A percentile compares a stretch with the other conserved stretches of the same genome.
Conservation (phyloP, 1,140 invertebrate species). For the Camponotus floridanus region DNA sequence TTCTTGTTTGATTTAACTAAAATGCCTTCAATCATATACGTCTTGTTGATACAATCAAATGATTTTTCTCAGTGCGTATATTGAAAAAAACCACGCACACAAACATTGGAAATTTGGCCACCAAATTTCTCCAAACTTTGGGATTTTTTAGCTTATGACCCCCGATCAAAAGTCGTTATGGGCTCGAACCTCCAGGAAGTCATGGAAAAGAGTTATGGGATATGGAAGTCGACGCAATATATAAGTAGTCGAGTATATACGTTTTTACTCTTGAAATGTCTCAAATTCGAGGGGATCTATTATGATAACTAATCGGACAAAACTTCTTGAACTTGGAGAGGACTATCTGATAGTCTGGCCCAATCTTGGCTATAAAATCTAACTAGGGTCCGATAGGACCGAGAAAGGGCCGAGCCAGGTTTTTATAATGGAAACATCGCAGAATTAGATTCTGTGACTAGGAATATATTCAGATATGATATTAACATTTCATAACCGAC, state of each 20-base stretch:
- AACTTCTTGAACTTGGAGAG: neutral
- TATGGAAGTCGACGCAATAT: conserved; percentile 17
- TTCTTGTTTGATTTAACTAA: too few relatives aligned
- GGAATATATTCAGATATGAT: conserved; percentile 14
- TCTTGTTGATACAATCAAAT: too few relatives aligned
- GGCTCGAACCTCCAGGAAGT: too few relatives aligned
- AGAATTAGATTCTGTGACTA: too few relatives aligned
- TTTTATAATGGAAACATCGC: too few relatives aligned
- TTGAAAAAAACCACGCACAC: conserved; percentile 3
- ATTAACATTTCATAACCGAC: conserved; percentile 13
- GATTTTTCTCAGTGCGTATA: too few relatives aligned
- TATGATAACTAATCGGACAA: conserved; percentile 5
- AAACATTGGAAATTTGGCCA: neutral
- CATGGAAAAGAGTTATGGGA: neutral
- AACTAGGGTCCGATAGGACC: conserved; percentile 14
- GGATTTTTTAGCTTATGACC: too few relatives aligned
- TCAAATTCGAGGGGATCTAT: conserved; percentile 19
- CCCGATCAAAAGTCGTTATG: too few relatives aligned
- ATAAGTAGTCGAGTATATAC: conserved; percentile 12
- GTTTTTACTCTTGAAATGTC: conserved; percentile 10
- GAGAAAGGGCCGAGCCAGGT: too few relatives aligned
- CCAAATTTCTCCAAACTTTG: neutral
- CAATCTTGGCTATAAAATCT: conserved; percentile 15
- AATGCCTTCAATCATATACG: too few relatives aligned
- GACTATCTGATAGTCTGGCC: conserved; percentile 14